Percentiles rank a stretch among this genome's conserved stretches.
phyloP scores from a whole-genome alignment of 2,797 vertebrate genomes.

The Dicrostonyx torquatus region DNA sequence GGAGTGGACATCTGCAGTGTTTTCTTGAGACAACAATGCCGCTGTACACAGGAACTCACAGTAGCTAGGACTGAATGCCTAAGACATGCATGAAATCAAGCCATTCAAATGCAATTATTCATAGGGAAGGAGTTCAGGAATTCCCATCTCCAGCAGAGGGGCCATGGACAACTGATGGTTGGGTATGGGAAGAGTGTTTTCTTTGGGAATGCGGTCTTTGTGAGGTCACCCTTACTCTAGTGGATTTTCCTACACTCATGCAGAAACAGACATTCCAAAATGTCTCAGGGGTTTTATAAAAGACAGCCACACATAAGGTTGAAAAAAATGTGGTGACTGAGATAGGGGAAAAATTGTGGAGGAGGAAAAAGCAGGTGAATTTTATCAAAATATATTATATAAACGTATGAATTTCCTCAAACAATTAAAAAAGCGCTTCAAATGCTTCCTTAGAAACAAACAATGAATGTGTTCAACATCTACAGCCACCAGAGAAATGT shows the following conservation, averaged over 20 bases:
- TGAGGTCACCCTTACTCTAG: neutral
- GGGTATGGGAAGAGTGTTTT: neutral
- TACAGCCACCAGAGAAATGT: neutral
- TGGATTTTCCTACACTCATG: neutral
- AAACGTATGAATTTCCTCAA: neutral
- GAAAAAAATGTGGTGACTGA: too few species aligned
- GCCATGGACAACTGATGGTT: neutral
- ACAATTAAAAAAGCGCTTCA: neutral
- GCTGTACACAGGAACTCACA: neutral
- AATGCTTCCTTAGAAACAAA: neutral
- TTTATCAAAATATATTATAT: neutral
- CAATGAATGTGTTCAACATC: neutral
- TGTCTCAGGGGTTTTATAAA: neutral
- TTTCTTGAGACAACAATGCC: neutral
- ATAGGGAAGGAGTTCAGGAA: too few species aligned
- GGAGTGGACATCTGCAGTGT: neutral
- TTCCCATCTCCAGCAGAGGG: neutral
- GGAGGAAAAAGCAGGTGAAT: neutral
- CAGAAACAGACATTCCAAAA: neutral
- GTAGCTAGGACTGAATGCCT: neutral
- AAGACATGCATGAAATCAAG: neutral
- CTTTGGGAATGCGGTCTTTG: neutral
- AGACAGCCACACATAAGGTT: neutral
- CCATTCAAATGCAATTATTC: neutral
- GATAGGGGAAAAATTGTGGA: too few species aligned